A percentile compares a stretch with the other conserved stretches of the same genome.
Evolutionary conservation across 1,140 invertebrate genomes (phyloP).

Genomic region (Halyomorpha halys): DNA sequence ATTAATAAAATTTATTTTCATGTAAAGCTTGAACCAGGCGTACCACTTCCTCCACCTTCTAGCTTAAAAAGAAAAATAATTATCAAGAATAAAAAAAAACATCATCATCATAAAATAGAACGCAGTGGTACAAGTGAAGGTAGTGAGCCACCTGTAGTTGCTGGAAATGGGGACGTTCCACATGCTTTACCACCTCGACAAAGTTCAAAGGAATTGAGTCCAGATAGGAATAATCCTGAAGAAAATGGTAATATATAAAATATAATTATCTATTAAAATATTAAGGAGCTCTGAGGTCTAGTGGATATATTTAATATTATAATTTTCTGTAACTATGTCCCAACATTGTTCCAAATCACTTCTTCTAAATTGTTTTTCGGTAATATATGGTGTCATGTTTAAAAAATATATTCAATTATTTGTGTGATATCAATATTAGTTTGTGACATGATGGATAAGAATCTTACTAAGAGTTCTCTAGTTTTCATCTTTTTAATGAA

Average conservation of each 20-base stretch:
- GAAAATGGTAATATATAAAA: conserved; percentile 37
- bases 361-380: too few relatives aligned
- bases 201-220: conserved; percentile 47
- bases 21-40: conserved; percentile 56
- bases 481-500: too few relatives aligned
- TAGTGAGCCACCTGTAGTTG: conserved; percentile 30
- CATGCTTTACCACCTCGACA: conserved; percentile 49
- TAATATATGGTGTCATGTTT: too few relatives aligned
- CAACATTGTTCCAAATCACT: too few relatives aligned
- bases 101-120: conserved; percentile 50
- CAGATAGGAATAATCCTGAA: conserved; percentile 41
- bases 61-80: conserved; percentile 83
- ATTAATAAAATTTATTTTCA: background rate
- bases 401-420: too few relatives aligned
- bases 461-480: too few relatives aligned
- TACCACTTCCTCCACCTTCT: conserved; percentile 76
- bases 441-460: too few relatives aligned
- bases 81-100: conserved; percentile 97
- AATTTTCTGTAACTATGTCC: too few relatives aligned
- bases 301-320: too few relatives aligned
- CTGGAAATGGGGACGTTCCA: conserved; percentile 50
- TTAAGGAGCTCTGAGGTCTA: too few relatives aligned
- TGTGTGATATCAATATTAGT: too few relatives aligned
- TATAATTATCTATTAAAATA: too few relatives aligned
- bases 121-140: conserved; percentile 31